phyloP scores from a whole-genome alignment of 2,888 invertebrate species.

The Oeneis ivallda region DNA sequence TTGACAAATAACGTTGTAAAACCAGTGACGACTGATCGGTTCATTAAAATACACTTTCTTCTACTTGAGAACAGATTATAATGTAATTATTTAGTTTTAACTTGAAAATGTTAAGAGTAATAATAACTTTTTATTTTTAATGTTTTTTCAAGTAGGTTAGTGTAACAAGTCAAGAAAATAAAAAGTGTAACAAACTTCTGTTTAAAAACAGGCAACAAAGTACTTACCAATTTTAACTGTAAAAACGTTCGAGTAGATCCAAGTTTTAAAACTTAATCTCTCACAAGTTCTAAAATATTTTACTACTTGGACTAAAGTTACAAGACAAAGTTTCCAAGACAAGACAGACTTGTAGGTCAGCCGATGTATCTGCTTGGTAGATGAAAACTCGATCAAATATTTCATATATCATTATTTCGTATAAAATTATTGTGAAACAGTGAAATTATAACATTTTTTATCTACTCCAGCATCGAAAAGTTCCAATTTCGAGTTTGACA shows the following conservation, averaged over 20 bases:
- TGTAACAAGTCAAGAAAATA: neutral
- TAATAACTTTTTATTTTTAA: no score
- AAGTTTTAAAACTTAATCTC: slow-evolving; percentile 11
- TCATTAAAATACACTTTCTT: no score
- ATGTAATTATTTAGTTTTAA: no score
- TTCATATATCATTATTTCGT: no score
- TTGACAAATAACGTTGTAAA: no score
- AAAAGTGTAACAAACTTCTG: neutral
- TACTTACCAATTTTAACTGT: neutral
- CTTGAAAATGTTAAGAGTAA: no score
- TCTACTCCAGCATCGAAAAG: no score
- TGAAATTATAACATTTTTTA: no score
- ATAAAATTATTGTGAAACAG: no score
- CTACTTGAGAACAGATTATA: no score
- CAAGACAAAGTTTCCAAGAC: slow-evolving; percentile 12
- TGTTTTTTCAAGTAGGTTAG: neutral
- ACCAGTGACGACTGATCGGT: no score
- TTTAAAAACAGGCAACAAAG: neutral
- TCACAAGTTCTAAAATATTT: slow-evolving; percentile 4
- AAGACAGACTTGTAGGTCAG: slow-evolving; percentile 5
- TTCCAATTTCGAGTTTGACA: no score
- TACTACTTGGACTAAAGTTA: slow-evolving; percentile 5
- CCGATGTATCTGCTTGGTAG: neutral
- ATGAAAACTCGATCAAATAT: neutral
- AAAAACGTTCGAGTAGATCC: slow-evolving; percentile 6